Evolutionary conservation across 2,797 vertebrate genomes (phyloP).

Genomic region (Paramormyrops hopkinsi): DNA sequence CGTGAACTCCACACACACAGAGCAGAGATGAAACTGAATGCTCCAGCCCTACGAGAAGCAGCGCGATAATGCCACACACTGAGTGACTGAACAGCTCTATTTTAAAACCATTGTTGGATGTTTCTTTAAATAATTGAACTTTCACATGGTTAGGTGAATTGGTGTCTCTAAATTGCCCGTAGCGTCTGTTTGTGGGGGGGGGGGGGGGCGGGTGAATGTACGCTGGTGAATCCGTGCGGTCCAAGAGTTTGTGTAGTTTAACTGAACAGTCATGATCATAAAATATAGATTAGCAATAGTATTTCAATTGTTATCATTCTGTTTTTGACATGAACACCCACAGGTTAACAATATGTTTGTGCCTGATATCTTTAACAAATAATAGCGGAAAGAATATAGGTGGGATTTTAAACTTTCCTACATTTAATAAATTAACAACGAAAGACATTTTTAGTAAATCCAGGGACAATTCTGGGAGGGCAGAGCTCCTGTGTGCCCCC

Average conservation of each 20-base stretch:
- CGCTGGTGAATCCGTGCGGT: background rate
- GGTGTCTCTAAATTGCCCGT: background rate
- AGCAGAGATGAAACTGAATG: background rate
- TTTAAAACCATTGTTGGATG: background rate
- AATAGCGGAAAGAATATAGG: background rate
- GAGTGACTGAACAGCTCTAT: background rate
- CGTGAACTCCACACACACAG: background rate
- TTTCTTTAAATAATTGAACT: background rate
- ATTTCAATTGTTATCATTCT: background rate
- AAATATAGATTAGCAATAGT: background rate
- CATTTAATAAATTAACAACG: background rate
- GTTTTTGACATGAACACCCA: background rate
- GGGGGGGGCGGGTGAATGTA: background rate
- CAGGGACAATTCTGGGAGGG: no score
- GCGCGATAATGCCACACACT: background rate
- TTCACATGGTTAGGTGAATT: background rate
- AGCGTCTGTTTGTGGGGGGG: background rate
- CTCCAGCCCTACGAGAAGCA: background rate
- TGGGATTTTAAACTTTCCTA: background rate
- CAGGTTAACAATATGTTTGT: background rate
- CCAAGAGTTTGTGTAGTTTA: background rate
- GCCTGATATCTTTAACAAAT: background rate
- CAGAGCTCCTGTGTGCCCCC: no score
- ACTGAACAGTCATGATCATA: background rate
- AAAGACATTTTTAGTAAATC: background rate